Evolutionary conservation across 2,113 vertebrate genomes (phyloP), one percentile per base, ranked within the genome.

Genomic region (Halichoerus grypus): DNA sequence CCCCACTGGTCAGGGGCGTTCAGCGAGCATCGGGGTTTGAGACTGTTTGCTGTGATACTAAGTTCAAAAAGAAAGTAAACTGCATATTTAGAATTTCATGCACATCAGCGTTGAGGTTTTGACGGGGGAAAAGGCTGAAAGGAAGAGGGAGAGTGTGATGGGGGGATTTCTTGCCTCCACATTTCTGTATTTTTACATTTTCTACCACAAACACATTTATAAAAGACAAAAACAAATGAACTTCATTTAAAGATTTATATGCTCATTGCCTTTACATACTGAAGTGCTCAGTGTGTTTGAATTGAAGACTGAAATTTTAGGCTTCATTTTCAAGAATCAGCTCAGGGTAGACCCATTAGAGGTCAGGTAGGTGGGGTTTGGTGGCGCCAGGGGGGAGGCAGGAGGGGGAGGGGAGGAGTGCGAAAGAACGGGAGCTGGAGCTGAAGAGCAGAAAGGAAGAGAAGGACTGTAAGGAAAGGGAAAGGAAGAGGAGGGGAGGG

Each of bases 371-470:
- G 36, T 42, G 33, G 39, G 7, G 33, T 16, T 13, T 39, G 15
- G 28, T n/a, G 61, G 89, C 13, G 12, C 10, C 16, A 16, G 1
- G 6, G 1, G 6, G 59, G 7, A 5, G 28, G 18, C 6, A 0
- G 4, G 11, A 16, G 5, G 8, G 49, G 24, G 31, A 22, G 21
- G 12, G 14, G 14, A 33, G 5, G 16, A 13, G 0, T 19, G 57
- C 12, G 2, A n/a, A 13, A 13, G 5, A 2, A 3, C 19, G 3
- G 6, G 39, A 12, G 28, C 26, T 26, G 26, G 16, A 51, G 21
- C 7, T n/a, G 1, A 1, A 1, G 15, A 19, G 16, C 11, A 0
- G 33, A 53, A 22, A 26, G 42, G 72, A 63, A 8, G 36, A 59
- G 72, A 31, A 53, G 36, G 21, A 36, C 33, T 5, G 19, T 39